phyloP scores from a whole-genome alignment of 2,888 invertebrate genomes.

The Andrena trimmerana region DNA sequence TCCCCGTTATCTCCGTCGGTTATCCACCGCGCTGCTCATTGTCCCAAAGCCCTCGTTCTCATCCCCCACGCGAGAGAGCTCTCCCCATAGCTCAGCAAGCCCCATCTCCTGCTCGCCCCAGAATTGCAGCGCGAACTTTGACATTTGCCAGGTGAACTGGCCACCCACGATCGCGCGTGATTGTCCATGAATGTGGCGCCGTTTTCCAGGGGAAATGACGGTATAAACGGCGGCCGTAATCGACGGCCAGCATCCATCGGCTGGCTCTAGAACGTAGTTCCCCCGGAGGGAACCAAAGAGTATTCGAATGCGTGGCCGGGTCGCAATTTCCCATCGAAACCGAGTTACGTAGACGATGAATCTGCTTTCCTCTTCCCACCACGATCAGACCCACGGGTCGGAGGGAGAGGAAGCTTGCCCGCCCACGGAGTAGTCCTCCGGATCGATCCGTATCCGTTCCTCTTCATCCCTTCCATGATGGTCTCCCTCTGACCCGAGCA shows the following conservation, averaged over 20 bases:
- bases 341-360: constrained; percentile 19
- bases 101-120: not conserved
- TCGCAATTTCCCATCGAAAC: constrained; percentile 53
- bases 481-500: constrained; percentile 21
- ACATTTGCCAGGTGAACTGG: constrained; percentile 30
- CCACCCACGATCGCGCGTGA: constrained; percentile 23
- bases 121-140: constrained; percentile 40
- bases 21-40: not conserved
- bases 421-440: constrained; percentile 52
- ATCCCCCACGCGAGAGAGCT: not conserved
- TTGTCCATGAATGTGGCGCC: constrained; percentile 39
- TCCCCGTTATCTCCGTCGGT: not conserved
- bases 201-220: constrained; percentile 41
- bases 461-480: constrained; percentile 28
- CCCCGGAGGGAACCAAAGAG: not conserved
- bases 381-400: not conserved
- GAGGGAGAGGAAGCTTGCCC: constrained; percentile 21
- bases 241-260: not conserved
- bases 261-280: not conserved
- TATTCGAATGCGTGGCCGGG: constrained; percentile 15
- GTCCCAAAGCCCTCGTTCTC: constrained; percentile 3
- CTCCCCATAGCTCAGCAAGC: not conserved
- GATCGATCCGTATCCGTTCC: constrained; percentile 66
- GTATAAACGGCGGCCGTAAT: constrained; percentile 34
- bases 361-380: not conserved